Evolutionary conservation across 2,113 vertebrate genomes (phyloP).

Genomic region (Antechinus stuartii): DNA sequence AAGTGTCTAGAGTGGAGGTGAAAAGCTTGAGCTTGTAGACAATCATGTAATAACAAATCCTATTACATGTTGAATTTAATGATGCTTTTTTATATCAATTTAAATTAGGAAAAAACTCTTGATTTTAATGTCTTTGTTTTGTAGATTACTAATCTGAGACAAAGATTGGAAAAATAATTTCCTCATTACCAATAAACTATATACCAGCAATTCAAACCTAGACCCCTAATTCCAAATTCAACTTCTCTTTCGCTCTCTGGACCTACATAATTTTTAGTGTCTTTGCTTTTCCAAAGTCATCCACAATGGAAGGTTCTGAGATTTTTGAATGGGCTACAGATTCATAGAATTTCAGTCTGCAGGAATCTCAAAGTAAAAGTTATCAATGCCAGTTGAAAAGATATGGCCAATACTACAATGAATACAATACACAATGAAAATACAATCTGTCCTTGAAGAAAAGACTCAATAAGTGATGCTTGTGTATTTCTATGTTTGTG

Average conservation of each 20-base stretch:
- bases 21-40: neutral
- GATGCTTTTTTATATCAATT: neutral
- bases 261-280: neutral
- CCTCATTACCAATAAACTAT: neutral
- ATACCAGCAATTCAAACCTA: neutral
- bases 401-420: neutral
- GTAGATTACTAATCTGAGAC: neutral
- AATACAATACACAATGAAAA: neutral
- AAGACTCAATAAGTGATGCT: neutral
- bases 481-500: neutral
- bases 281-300: neutral
- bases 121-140: neutral
- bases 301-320: neutral
- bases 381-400: neutral
- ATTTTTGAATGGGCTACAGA: neutral
- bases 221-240: neutral
- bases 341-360: neutral
- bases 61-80: neutral
- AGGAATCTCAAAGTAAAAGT: neutral
- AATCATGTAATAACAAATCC: neutral
- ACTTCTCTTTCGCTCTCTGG: neutral
- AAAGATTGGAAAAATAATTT: conserved; percentile 9
- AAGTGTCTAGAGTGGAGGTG: neutral
- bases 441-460: neutral
- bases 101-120: neutral